Evolutionary conservation across 2,888 invertebrate species (phyloP).

Genomic region (Oscheius sp.): DNA sequence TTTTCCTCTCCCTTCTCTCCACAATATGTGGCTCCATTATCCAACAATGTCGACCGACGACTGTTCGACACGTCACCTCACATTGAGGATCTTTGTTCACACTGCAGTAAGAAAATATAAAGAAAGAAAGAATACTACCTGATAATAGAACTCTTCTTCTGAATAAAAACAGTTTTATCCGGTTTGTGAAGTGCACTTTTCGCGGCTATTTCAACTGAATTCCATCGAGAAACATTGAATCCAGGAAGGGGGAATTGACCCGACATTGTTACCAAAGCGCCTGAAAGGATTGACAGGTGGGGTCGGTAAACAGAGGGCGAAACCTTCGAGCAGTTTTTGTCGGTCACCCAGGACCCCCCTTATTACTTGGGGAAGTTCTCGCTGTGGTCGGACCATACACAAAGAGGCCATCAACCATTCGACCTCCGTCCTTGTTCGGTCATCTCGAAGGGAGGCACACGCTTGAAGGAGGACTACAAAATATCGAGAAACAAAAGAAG

Average conservation of each 20-base stretch:
- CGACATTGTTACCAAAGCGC: conserved; percentile 53
- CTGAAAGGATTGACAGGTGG: conserved; percentile 29
- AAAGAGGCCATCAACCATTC: conserved; percentile 60
- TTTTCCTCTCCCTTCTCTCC: conserved; percentile 32
- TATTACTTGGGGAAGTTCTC: conserved; percentile 15
- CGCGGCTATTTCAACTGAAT: conserved; percentile 43
- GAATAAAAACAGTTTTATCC: conserved; percentile 44
- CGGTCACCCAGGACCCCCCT: conserved; percentile 13
- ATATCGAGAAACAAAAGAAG: background rate
- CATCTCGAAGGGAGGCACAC: conserved; percentile 39
- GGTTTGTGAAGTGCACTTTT: conserved; percentile 22
- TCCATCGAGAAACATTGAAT: conserved; percentile 63
- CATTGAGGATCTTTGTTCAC: conserved; percentile 38
- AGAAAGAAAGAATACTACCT: conserved; percentile 18
- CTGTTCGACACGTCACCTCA: conserved; percentile 58
- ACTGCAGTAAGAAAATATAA: conserved; percentile 29
- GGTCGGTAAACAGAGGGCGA: background rate
- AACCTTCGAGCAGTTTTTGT: conserved; percentile 31
- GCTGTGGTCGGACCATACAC: conserved; percentile 43
- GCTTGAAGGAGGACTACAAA: conserved; percentile 13
- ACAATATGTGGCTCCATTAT: conserved; percentile 44
- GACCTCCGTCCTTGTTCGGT: conserved; percentile 57
- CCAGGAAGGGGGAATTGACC: conserved; percentile 64
- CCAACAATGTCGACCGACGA: conserved; percentile 62
- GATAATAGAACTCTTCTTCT: conserved; percentile 42